Conservation (phyloP, 2,888 invertebrate species). For the Sarcophaga variegata region DNA sequence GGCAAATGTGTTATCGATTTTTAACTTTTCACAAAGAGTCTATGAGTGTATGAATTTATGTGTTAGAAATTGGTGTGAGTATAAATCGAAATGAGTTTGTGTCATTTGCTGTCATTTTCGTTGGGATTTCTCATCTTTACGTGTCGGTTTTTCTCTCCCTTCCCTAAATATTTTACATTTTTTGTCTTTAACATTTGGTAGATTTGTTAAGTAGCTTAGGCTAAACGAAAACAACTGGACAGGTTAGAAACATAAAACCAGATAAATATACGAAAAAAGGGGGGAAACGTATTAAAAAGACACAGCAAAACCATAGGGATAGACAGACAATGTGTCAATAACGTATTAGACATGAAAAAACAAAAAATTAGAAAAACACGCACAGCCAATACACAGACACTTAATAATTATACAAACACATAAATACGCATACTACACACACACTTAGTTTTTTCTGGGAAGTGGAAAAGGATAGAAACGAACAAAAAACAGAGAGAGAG, state of each 20-base stretch:
- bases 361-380: neutral
- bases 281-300: neutral
- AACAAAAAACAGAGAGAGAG: neutral
- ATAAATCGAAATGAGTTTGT: slow-evolving; percentile 17
- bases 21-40: slow-evolving; percentile 53
- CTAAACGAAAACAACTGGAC: slow-evolving; percentile 50
- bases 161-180: neutral
- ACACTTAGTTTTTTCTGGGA: neutral
- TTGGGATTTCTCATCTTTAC: slow-evolving; percentile 41
- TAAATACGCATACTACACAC: neutral
- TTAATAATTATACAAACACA: neutral
- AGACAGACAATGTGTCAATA: slow-evolving; percentile 60
- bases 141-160: neutral
- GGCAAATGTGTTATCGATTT: slow-evolving; percentile 65
- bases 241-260: slow-evolving; percentile 33
- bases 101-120: slow-evolving; percentile 43
- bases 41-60: slow-evolving; percentile 14
- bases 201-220: slow-evolving; percentile 61
- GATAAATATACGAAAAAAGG: too few species aligned
- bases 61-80: neutral
- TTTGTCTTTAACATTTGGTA: slow-evolving; percentile 40
- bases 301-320: slow-evolving; percentile 29
- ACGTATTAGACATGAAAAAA: slow-evolving; percentile 28
- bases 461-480: neutral
- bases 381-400: slow-evolving; percentile 2